Base-by-base conservation (phyloP, 2,113 vertebrate species). In the Ancistrus triradiatus region DNA sequence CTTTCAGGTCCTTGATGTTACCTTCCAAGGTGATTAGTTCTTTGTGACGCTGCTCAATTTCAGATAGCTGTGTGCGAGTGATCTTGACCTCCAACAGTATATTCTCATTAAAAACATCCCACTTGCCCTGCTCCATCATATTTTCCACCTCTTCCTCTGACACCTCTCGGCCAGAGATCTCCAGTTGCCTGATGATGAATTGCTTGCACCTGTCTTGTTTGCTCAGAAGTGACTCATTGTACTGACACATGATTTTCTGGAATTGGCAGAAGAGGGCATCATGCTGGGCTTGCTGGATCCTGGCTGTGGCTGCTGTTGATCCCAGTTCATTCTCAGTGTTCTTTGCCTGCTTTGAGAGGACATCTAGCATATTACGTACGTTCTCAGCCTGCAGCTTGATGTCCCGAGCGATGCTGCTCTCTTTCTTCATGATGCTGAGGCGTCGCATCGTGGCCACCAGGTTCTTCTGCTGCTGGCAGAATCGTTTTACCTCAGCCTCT, bases 31-130 rank as follows among this genome's bases (percentile, higher is more conserved):
- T 94, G 40, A 95, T 19, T 60, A 98, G 66, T 76, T 98, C 94
- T 79, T 90, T 97, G 60, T 98, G 95, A 69, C 95, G 90, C 78
- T 94, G 90, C 68, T 98, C 96, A 17, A 98, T 97, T 79, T 98
- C 94, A 0, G 90, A 92, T 21, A 98, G 84, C 65, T 97, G 93
- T 10, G 86, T 78, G 68, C 90, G 93, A 1, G 94, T 98, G 65
- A 98, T 93, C 68, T 68, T 93, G 18, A 77, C 87, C 69, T 98
- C 95, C 28, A 90, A 91, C 21, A 98, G 85, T 2, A 98, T 71
- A 67, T 93, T 96, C 79, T 95, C 93, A 25, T 93, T 97, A 81
- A 98, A 98, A 60, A 98, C 84, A 60, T 98, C 92, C 95, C 95
- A 97, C 72, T 94, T 92, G 43, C 93, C 95, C 18, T 93, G 86